Percentiles rank a stretch among this genome's conserved stretches.
These are phyloP conservation scores for Cotesia congregata DNA, from an alignment of 2,888 invertebrate genomes.

Conservation along the genomic window DNA sequence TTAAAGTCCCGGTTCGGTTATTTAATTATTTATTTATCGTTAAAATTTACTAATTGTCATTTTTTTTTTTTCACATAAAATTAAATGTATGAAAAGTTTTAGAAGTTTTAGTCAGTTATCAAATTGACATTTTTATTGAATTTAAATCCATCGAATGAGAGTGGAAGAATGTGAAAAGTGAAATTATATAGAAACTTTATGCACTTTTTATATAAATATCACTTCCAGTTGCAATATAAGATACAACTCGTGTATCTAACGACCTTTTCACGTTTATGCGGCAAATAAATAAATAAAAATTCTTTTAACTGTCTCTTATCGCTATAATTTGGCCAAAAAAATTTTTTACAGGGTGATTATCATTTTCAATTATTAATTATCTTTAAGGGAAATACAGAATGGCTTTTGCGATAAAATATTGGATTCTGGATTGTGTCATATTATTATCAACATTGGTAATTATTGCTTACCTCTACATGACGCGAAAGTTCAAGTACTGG, in stretches of 20 bases:
- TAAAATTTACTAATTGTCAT: no score
- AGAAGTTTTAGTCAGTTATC: not conserved
- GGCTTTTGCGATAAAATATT: slow-evolving; percentile 53
- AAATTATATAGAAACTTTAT: not conserved
- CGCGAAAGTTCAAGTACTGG: slow-evolving; percentile 62
- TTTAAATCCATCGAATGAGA: not conserved
- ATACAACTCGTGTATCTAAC: not conserved
- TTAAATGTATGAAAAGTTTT: no score
- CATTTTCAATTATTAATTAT: not conserved
- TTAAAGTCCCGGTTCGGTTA: not conserved
- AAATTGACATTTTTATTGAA: not conserved
- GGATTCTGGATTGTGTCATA: slow-evolving; percentile 56
- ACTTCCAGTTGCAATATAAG: not conserved
- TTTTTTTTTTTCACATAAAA: no score
- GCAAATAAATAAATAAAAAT: not conserved
- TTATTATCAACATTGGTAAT: slow-evolving; percentile 43
- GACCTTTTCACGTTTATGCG: not conserved
- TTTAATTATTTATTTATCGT: no score
- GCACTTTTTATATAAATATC: not conserved
- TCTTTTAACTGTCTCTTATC: no score
- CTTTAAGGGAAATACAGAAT: slow-evolving; percentile 39
- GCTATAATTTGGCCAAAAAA: no score
- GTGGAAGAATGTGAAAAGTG: not conserved
- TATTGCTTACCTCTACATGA: slow-evolving; percentile 56
- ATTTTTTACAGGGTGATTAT: not conserved